Conservation (phyloP, 2,113 vertebrate species). For the Parotia lawesii region DNA sequence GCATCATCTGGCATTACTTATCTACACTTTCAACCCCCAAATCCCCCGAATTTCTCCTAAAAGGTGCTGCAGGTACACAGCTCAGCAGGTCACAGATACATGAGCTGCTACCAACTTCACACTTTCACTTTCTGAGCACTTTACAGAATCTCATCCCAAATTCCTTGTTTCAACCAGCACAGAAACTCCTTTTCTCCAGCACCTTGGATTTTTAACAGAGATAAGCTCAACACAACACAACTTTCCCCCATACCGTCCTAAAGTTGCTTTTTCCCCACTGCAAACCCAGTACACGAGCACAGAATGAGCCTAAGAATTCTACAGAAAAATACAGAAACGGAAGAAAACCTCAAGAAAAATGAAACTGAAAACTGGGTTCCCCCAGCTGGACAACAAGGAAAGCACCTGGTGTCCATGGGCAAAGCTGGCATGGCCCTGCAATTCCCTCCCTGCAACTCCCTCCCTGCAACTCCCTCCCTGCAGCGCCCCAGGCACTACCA, state of each 20-base stretch:
- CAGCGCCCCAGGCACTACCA: neutral
- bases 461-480: neutral
- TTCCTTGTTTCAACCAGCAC: neutral
- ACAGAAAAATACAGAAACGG: neutral
- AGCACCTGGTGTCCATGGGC: neutral
- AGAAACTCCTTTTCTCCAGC: neutral
- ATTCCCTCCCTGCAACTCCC: neutral
- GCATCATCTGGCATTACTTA: neutral
- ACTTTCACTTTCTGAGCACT: neutral
- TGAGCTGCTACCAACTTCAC: neutral
- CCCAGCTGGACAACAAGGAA: neutral
- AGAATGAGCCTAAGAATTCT: neutral
- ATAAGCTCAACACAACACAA: neutral
- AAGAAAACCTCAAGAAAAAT: neutral
- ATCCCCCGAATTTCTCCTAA: fast-evolving
- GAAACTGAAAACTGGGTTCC: neutral
- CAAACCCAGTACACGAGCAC: neutral
- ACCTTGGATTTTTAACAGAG: neutral
- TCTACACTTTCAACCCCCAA: fast-evolving
- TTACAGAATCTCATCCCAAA: neutral
- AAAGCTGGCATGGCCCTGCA: neutral
- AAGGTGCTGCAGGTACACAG: neutral
- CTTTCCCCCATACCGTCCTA: neutral
- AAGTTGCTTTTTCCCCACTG: neutral
- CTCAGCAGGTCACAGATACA: neutral